Evolutionary conservation across 2,888 invertebrate genomes (phyloP).

Genomic region (Ashinkailepas kermadecensis): DNA sequence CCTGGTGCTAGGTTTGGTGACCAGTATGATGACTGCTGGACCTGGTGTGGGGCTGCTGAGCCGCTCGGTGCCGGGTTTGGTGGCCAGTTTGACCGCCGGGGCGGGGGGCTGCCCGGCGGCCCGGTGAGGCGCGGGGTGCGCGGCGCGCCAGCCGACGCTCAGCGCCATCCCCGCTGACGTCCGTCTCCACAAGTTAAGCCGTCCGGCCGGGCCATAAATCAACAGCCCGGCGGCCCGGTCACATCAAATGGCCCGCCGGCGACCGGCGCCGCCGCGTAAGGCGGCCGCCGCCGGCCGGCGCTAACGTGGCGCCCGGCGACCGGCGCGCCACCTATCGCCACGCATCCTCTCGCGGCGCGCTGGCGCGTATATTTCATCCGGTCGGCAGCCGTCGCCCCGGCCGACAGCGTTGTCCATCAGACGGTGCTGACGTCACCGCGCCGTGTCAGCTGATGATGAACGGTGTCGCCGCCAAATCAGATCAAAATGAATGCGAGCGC

Average conservation of each 20-base stretch:
- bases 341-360: not conserved
- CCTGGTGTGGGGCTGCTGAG: too few species aligned
- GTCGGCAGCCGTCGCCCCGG: not conserved
- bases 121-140: too few species aligned
- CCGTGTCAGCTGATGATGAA: constrained; percentile 4
- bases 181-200: not conserved
- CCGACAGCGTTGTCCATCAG: constrained; percentile 9
- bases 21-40: too few species aligned
- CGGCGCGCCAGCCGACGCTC: too few species aligned
- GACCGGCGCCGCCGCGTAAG: not conserved
- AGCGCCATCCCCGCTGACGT: too few species aligned
- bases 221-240: not conserved
- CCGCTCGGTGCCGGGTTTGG: too few species aligned
- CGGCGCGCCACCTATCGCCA: not conserved
- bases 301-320: not conserved
- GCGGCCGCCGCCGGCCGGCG: not conserved
- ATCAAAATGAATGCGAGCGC: not conserved
- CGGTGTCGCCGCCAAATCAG: not conserved
- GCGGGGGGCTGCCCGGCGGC: too few species aligned
- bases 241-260: not conserved
- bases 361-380: not conserved
- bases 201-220: not conserved
- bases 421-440: not conserved
- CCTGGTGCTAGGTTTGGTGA: too few species aligned
- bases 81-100: too few species aligned